A percentile compares a stretch with the other conserved stretches of the same genome.
Conservation (phyloP, 2,888 invertebrate species). For the Serripes groenlandicus region DNA sequence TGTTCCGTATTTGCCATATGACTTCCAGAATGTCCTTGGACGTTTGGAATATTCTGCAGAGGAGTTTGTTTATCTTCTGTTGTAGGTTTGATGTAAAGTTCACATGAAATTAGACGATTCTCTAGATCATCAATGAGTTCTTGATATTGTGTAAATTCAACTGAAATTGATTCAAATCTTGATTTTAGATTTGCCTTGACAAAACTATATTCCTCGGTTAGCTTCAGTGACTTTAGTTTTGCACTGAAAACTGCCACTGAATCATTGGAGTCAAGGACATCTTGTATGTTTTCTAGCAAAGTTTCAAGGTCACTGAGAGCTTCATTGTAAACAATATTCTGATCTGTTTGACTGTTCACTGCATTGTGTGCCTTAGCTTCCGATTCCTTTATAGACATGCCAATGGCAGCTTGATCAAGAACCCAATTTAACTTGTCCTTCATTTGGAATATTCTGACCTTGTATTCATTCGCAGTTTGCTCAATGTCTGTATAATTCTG, state of each 20-base stretch:
- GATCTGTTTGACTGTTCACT: not conserved
- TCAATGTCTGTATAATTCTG: not conserved
- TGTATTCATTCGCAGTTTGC: not conserved
- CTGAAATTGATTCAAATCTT: not conserved
- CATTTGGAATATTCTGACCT: not conserved
- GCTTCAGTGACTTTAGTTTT: not conserved
- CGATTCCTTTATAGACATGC: not conserved
- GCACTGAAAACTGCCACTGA: slow-evolving; percentile 1
- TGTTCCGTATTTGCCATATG: no score
- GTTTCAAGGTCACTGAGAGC: slow-evolving; percentile 4
- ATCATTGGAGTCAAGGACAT: slow-evolving; percentile 2
- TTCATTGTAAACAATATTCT: not conserved
- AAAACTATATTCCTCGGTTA: slow-evolving; percentile 3
- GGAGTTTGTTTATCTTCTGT: no score
- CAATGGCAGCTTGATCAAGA: not conserved
- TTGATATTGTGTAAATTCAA: not conserved
- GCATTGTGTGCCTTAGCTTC: not conserved
- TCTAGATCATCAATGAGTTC: slow-evolving; percentile 4
- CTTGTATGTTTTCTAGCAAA: not conserved
- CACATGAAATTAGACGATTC: not conserved
- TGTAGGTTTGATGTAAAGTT: not conserved
- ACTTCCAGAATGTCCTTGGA: no score
- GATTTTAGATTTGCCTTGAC: not conserved
- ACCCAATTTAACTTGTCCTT: not conserved
- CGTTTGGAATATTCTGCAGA: no score